Evolutionary conservation across 2,113 vertebrate species (phyloP), one percentile per base, ranked within the genome.

Genomic region (Collichthys lucidus): DNA sequence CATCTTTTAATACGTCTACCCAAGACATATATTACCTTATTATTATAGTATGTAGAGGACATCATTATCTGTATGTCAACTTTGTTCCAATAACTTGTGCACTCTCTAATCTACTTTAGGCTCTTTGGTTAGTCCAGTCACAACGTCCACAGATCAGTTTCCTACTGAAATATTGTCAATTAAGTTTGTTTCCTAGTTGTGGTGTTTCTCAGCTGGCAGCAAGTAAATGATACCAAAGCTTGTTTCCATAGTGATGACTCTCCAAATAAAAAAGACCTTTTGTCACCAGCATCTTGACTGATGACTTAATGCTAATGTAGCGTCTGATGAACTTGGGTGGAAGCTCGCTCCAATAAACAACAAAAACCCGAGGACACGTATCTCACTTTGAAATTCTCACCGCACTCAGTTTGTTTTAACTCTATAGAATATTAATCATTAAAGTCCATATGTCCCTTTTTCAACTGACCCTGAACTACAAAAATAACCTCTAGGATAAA

Each of bases 171-270:
- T 3, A 22, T 76, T 49, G 57, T 22, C 49, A 44, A 80, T 53
- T 0, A 60, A 52, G 35, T 57, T 60, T 60, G 22, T 71, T 76
- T 52, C 52, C 22, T 12, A 35, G 31, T 49, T 60, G 49, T 31
- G 19, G 22, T 31, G 44, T 75, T 57, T 69, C 44, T 42, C 31
- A 65, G 57, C 52, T 35, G 64, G 31, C 52, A 49, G 53, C 29
- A 12, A 73, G 57, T 52, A 31, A 63, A 68, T 35, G 19, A 69
- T 47, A 49, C 40, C 67, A 42, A 57, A 74, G 22, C 70, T 29
- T 62, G 70, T 75, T 79, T 60, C 60, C 22, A 66, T 79, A 61
- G 40, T 22, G 22, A 66, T 73, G 17, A 22, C 22, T 53, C 47
- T 59, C 24, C 24, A 42, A 42, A 64, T 55, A 59, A 65, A 71